Evolutionary conservation across 1,140 invertebrate genomes (phyloP), one percentile per base, ranked within the genome.

Genomic region (Marisa cornuarietis): DNA sequence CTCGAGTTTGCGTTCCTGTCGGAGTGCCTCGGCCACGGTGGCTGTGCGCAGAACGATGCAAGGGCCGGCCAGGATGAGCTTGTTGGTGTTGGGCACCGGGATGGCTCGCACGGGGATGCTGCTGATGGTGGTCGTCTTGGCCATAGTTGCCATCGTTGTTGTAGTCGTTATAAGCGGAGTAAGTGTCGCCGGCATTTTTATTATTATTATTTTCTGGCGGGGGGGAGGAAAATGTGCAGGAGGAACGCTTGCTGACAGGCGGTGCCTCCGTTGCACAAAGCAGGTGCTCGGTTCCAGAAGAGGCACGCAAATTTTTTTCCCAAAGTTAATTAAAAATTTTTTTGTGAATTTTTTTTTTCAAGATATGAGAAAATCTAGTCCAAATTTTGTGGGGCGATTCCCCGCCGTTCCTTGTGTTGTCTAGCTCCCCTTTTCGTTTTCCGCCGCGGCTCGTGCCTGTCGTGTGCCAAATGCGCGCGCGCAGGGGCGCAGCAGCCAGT

Each of bases 21-120:
- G 83, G 14, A 85, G 82, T 6, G 85, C 83, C 75, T 88, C 86
- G 9, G 86, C 88, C 16, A 88, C 88, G 49, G 87, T 86, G 68
- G 86, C 82, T 7, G 88, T 87, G 69, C 85, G 84, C 26, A 89
- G 81, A 1, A 88, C 78, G 71, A 89, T 85, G 79, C 83, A 88
- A 16, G 87, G 86, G 54, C 86, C 86, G 31, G 81, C 82, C 24
- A 81, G 77, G 66, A 84, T 82, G 9, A 84, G 79, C 42, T 78
- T 74, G 80, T 84, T 84, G 73, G 51, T 82, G 74, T 76, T 71
- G 52, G 81, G 77, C 69, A 82, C 81, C n/a, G 81, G 83, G 61
- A 82, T 76, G 63, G 83, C 83, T 4, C 81, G 80, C 68, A 84
- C 74, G 5, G 83, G 83, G 51, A 84, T 81, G 73, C 83, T 81